phyloP scores from a whole-genome alignment of 2,888 invertebrate genomes.

The Drosophila glabriapex region DNA sequence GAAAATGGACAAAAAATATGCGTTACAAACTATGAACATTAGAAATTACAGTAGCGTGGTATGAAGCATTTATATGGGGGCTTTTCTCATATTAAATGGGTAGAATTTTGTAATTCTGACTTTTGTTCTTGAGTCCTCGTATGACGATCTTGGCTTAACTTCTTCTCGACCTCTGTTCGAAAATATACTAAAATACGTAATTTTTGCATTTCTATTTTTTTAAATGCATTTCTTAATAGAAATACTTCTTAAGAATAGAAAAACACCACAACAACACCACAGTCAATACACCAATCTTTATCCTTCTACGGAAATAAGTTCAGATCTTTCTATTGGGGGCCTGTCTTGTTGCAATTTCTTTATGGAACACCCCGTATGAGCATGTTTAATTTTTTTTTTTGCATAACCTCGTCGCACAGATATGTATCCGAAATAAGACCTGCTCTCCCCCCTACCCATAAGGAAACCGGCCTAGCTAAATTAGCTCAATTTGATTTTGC shows the following conservation, averaged over 20 bases:
- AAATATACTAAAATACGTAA: neutral
- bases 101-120: neutral
- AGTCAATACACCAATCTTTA: neutral
- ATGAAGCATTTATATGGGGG: neutral
- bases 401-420: slow-evolving; percentile 13
- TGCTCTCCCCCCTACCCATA: slow-evolving; percentile 34
- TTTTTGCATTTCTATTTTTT: neutral
- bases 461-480: slow-evolving; percentile 58
- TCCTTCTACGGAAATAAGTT: neutral
- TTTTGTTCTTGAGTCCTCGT: no score
- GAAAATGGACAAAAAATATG: neutral
- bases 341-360: neutral
- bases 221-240: neutral
- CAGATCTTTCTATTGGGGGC: neutral
- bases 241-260: neutral
- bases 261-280: no score
- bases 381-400: slow-evolving; percentile 17
- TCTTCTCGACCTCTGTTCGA: neutral
- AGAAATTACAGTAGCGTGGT: neutral
- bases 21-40: neutral
- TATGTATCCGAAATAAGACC: slow-evolving; percentile 5
- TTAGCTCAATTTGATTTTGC: slow-evolving; percentile 28
- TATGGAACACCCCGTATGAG: slow-evolving; percentile 28
- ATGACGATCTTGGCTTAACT: neutral
- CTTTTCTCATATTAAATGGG: neutral